Evolutionary conservation across 2,113 vertebrate genomes (phyloP), one percentile per base, ranked within the genome.

Genomic region (Andinoacara biseriatus): DNA sequence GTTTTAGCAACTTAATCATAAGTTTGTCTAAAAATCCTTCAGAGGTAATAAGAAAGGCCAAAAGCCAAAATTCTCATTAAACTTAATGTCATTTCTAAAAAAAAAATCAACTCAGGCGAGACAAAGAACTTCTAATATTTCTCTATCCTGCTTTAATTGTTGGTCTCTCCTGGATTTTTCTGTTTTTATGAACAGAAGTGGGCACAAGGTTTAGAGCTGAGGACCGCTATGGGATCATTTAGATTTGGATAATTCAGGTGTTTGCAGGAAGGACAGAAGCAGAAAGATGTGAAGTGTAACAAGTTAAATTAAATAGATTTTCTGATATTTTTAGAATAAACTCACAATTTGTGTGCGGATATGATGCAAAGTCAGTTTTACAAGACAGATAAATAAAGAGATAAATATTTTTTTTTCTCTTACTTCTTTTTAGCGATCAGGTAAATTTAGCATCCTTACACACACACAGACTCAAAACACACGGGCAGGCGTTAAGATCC

Each of bases 181-280:
- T 1, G 40, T 18, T 46, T 18, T 29, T 46, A 46, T 46, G 63
- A 67, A 7, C 46, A 17, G 5, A 52, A 8, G 3, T 54, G 52
- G 20, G 3, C 6, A 15, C 7, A 0, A 15, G 4, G 40, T 26
- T 67, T n/a, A 46, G 38, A 46, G 22, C 38, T 26, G 63, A 46
- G 22, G 8, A 24, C 38, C 9, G n/a, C 38, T 46, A 38, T 46
- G 62, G 62, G 38, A 43, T 24, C 14, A 8, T 0, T 46, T 1
- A 26, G 3, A 26, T 65, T 5, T 0, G 38, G 38, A 15, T 26
- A 10, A 67, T 10, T 67, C 38, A 17, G 63, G 63, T 26, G 15
- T 43, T 0, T 43, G 38, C n/a, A 24, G 7, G 24, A 24, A 7
- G 22, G 62, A 65, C 22, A 35, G 62, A 46, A 46, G 62, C 38